Evolutionary conservation across 2,113 vertebrate genomes (phyloP).

Genomic region (Rynchops niger): DNA sequence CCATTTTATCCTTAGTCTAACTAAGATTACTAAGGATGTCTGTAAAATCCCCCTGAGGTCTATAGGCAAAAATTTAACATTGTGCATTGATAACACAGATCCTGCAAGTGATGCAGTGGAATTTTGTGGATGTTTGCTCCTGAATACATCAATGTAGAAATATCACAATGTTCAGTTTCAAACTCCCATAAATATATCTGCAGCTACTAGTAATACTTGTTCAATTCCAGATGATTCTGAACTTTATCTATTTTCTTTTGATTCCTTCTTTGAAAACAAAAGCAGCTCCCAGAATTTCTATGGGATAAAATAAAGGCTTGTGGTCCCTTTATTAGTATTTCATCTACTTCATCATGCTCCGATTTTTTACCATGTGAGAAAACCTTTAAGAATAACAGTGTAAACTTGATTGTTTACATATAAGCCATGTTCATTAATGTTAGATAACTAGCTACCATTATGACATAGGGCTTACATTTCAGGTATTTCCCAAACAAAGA

Average conservation of each 20-base stretch:
- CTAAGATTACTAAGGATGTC: neutral
- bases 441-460: neutral
- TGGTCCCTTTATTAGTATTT: neutral
- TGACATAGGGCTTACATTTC: neutral
- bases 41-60: neutral
- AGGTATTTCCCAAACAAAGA: neutral
- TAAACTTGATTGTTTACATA: neutral
- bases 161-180: neutral
- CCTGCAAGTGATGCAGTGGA: neutral
- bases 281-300: neutral
- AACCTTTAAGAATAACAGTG: neutral
- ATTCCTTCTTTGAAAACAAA: neutral
- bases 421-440: neutral
- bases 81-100: slow-evolving; percentile 19
- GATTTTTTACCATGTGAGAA: neutral
- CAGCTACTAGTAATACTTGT: neutral
- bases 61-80: neutral
- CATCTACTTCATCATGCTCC: neutral
- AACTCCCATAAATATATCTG: neutral
- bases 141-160: neutral
- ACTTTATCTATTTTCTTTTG: neutral
- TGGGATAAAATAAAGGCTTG: neutral
- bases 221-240: neutral
- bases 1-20: neutral
- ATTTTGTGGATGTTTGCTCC: slow-evolving; percentile 4